Evolutionary conservation across 2,888 invertebrate species (phyloP).

Genomic region (Crematogaster levior): DNA sequence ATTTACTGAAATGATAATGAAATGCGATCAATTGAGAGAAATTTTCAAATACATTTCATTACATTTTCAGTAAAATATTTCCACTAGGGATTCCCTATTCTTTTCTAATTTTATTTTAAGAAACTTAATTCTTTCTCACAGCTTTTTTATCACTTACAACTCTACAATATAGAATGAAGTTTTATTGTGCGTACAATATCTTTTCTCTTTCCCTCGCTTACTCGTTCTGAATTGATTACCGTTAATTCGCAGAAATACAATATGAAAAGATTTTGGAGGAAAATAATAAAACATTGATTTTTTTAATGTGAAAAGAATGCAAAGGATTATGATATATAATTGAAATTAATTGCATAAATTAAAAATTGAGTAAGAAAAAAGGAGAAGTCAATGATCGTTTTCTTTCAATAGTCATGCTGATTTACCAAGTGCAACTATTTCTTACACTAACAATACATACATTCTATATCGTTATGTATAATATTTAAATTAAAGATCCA

Average conservation of each 20-base stretch:
- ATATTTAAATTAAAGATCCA: conserved; percentile 86
- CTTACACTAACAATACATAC: conserved; percentile 25
- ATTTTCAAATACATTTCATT: no score
- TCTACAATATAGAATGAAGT: neutral
- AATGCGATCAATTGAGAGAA: no score
- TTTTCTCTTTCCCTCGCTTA: no score
- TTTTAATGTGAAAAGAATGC: neutral
- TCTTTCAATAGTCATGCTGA: neutral
- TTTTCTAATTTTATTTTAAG: neutral
- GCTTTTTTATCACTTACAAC: neutral
- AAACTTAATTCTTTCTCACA: neutral
- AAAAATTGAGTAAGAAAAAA: neutral
- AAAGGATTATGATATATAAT: neutral
- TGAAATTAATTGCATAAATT: conserved; percentile 1
- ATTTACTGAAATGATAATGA: no score
- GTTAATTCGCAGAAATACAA: no score
- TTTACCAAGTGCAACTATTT: conserved; percentile 22
- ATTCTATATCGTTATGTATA: conserved; percentile 40
- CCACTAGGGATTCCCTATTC: no score
- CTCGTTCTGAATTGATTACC: no score
- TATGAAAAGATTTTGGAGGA: no score
- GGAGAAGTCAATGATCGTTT: neutral
- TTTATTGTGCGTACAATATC: neutral
- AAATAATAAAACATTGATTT: neutral
- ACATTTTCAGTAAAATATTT: no score